These are phyloP conservation scores for Cichladusa arquata DNA, from an alignment of 2,113 vertebrate species.

Conservation along the genomic window DNA sequence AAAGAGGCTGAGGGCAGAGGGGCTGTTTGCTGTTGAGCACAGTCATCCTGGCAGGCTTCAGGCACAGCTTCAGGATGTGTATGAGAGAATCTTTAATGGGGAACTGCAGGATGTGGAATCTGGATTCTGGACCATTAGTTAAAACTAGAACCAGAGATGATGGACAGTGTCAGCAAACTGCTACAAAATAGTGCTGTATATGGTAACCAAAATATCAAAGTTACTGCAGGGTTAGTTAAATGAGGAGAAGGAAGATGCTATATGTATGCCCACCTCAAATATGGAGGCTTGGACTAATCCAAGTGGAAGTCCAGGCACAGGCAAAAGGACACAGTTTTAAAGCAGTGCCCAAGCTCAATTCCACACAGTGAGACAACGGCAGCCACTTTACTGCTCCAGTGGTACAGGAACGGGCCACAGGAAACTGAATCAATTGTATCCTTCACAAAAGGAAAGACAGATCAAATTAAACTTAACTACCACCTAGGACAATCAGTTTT, in stretches of 20 bases:
- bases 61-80: rapidly evolving
- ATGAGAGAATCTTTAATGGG: neutral
- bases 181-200: neutral
- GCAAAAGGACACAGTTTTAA: neutral
- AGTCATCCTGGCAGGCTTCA: neutral
- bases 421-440: neutral
- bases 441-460: neutral
- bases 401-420: neutral
- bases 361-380: neutral
- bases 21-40: neutral
- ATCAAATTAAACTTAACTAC: neutral
- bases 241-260: neutral
- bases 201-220: neutral
- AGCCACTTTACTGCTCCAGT: neutral
- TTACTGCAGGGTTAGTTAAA: neutral
- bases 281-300: neutral
- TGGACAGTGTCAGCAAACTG: neutral
- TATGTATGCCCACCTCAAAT: neutral
- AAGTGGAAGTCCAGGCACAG: neutral
- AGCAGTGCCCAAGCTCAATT: neutral
- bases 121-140: neutral
- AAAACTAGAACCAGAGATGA: neutral
- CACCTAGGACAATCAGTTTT: neutral
- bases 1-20: neutral
- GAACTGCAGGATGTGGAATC: neutral